These are phyloP conservation scores for Stenotaenia linearis DNA, from an alignment of 2,888 invertebrate species.

Conservation along the genomic window DNA sequence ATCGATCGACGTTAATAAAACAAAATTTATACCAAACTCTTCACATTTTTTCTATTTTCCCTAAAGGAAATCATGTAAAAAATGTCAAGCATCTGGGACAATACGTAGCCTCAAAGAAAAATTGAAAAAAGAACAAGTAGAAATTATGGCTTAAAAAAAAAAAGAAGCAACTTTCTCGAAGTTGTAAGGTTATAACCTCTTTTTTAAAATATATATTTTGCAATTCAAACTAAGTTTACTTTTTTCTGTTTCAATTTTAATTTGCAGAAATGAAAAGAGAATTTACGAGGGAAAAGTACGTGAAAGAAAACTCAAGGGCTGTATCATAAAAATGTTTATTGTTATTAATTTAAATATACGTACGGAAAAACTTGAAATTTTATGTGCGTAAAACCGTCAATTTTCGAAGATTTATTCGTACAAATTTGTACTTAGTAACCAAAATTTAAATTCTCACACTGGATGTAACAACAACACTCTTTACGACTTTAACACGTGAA, in stretches of 20 bases:
- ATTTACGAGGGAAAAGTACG: neutral
- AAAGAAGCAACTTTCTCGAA: neutral
- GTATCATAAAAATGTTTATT: slow-evolving; percentile 2
- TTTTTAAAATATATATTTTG: neutral
- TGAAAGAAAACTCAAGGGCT: neutral
- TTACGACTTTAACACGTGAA: neutral
- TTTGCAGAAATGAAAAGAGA: neutral
- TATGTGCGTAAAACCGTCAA: neutral
- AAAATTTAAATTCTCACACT: neutral
- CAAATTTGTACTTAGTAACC: neutral
- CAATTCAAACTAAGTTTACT: neutral
- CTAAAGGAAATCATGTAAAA: neutral
- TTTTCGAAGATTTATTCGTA: neutral
- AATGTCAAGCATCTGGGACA: slow-evolving; percentile 24
- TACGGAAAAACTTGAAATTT: neutral
- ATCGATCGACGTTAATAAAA: no score
- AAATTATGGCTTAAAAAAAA: neutral
- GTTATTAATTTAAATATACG: neutral
- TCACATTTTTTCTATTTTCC: neutral
- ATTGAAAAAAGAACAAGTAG: neutral
- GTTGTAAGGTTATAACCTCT: slow-evolving; percentile 8
- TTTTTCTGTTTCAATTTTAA: neutral
- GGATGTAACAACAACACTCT: neutral
- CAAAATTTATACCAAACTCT: no score
- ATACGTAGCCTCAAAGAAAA: slow-evolving; percentile 5